A percentile compares a stretch with the other conserved stretches of the same genome.
Conservation (phyloP, 2,113 vertebrate genomes). For the Rhadina sibilatrix region DNA sequence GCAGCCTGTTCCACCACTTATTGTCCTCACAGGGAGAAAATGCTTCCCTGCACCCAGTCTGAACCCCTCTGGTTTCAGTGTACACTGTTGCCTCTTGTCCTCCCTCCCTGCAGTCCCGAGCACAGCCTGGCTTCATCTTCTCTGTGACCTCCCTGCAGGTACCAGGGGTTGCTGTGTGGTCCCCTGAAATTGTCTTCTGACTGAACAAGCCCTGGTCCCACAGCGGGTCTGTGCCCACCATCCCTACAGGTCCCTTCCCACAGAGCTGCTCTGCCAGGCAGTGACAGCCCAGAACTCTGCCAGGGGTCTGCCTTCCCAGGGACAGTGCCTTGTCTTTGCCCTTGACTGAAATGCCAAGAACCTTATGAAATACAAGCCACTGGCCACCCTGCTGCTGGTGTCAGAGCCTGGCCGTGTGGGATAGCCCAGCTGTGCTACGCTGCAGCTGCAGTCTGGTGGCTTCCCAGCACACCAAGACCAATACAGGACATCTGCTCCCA, state of each 20-base stretch:
- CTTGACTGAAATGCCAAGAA: background rate
- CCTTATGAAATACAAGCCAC: background rate
- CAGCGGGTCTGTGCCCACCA: background rate
- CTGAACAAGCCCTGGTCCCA: background rate
- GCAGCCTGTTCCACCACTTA: background rate
- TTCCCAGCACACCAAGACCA: conserved; percentile 22
- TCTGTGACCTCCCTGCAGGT: background rate
- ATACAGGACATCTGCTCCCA: conserved; percentile 25
- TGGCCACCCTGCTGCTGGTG: conserved; percentile 23
- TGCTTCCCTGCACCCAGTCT: background rate
- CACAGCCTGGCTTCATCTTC: background rate
- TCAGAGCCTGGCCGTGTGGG: background rate
- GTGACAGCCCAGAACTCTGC: background rate
- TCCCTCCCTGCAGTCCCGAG: background rate
- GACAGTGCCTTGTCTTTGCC: background rate
- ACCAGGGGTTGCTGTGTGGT: background rate
- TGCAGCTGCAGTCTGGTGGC: background rate
- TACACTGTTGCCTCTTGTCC: accelerated
- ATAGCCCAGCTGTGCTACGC: background rate
- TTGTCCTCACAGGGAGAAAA: background rate
- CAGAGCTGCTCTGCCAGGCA: background rate
- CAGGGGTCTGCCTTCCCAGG: background rate
- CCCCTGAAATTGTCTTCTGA: background rate
- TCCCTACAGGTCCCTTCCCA: background rate
- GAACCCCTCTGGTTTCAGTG: background rate